A percentile compares a stretch with the other conserved stretches of the same genome.
Evolutionary conservation across 2,888 invertebrate genomes (phyloP).

Genomic region (Quadriops clusia): DNA sequence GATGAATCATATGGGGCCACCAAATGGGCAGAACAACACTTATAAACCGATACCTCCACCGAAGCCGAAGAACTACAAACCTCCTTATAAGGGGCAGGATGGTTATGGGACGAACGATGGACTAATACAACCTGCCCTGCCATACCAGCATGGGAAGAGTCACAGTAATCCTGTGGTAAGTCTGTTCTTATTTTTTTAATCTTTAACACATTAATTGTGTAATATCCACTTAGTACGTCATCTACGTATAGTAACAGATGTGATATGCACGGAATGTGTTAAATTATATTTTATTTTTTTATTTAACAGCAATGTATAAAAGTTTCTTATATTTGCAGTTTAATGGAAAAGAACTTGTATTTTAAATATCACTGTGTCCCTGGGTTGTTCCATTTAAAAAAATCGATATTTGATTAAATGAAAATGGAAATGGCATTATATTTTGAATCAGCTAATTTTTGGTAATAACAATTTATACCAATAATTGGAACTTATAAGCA

Average conservation of each 20-base stretch:
- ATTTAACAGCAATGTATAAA: constrained; percentile 3
- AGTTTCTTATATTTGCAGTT: background rate
- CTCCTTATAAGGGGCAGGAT: constrained; percentile 41
- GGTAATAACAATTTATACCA: too few relatives aligned
- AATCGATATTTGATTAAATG: too few relatives aligned
- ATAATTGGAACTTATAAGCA: too few relatives aligned
- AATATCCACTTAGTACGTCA: too few relatives aligned
- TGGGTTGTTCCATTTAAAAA: too few relatives aligned
- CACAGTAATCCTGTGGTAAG: constrained; percentile 37
- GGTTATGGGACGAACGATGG: constrained; percentile 24
- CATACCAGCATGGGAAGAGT: constrained; percentile 36
- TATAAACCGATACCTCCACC: constrained; percentile 89
- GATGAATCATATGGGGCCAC: constrained; percentile 16
- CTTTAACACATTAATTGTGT: too few relatives aligned
- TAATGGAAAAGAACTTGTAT: too few relatives aligned
- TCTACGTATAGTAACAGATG: too few relatives aligned
- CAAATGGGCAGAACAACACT: constrained; percentile 27
- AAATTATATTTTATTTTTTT: constrained; percentile 5
- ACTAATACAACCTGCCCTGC: constrained; percentile 26
- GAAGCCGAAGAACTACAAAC: constrained; percentile 84
- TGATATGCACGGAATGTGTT: too few relatives aligned
- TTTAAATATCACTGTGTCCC: too few relatives aligned
- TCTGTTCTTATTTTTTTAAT: constrained; percentile 10
- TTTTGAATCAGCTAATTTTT: too few relatives aligned
- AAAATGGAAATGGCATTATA: too few relatives aligned